Conservation (phyloP, 2,797 vertebrate species). For the Remorina albescens region DNA sequence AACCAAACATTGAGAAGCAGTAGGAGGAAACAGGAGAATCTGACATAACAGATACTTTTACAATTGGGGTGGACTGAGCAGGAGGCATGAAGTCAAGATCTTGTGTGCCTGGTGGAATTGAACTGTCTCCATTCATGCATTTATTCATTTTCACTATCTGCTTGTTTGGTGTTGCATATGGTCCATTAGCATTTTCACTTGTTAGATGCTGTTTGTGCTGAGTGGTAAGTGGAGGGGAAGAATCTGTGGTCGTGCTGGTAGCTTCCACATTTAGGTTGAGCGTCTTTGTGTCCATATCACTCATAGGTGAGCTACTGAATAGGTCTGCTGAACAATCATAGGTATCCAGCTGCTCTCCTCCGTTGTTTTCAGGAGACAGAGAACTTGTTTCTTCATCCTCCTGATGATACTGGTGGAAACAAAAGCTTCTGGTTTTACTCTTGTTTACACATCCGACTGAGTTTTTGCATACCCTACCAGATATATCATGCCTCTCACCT, state of each 20-base stretch:
- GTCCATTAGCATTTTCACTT: background rate
- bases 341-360: conserved; percentile 48
- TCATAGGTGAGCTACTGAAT: conserved; percentile 66
- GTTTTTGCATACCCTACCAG: background rate
- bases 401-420: conserved; percentile 3
- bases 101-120: conserved; percentile 13
- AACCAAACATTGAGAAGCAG: background rate
- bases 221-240: background rate
- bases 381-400: background rate
- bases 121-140: conserved; percentile 13
- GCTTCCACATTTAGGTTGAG: background rate
- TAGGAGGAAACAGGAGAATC: background rate
- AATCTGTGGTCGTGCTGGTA: background rate
- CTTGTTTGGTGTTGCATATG: conserved; percentile 33
- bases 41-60: conserved; percentile 22
- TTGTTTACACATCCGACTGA: background rate
- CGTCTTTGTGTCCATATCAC: background rate
- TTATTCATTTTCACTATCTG: background rate
- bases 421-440: background rate
- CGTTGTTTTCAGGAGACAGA: conserved; percentile 35
- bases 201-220: background rate
- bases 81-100: conserved; percentile 72
- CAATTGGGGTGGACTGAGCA: conserved; percentile 77
- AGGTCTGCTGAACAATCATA: conserved; percentile 84
- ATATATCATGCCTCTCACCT: background rate